These are phyloP conservation scores for Melieria omissa DNA, from an alignment of 2,888 invertebrate species.

Conservation along the genomic window DNA sequence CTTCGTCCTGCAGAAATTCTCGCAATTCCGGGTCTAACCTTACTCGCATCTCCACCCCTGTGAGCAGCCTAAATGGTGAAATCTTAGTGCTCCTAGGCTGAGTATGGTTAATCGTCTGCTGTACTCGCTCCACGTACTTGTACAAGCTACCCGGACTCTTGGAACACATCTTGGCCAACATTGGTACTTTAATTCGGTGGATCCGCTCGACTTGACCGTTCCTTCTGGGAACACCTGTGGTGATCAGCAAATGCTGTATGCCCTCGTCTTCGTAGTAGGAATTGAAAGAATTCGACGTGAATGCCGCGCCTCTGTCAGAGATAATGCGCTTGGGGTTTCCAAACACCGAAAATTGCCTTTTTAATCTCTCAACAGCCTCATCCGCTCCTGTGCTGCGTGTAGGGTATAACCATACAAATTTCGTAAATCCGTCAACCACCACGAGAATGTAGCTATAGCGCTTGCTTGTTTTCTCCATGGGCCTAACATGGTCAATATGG, in stretches of 20 bases:
- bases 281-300: constrained; percentile 57
- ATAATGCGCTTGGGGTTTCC: constrained; percentile 54
- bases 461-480: constrained; percentile 52
- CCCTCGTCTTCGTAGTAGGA: constrained; percentile 53
- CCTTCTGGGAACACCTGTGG: constrained; percentile 45
- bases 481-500: constrained; percentile 60
- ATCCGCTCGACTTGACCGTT: constrained; percentile 2
- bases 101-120: constrained; percentile 47
- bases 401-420: constrained; percentile 58
- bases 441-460: constrained; percentile 56
- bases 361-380: constrained; percentile 53
- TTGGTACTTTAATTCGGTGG: not conserved
- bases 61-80: too few species aligned
- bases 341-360: constrained; percentile 30
- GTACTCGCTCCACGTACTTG: constrained; percentile 17
- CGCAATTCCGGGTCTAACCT: too few species aligned
- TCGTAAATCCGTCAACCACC: constrained; percentile 56
- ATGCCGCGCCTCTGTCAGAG: constrained; percentile 59
- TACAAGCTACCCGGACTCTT: not conserved
- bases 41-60: too few species aligned
- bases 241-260: constrained; percentile 49
- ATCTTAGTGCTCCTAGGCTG: constrained; percentile 47
- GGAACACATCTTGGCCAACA: not conserved
- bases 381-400: constrained; percentile 47
- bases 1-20: too few species aligned